Conservation (phyloP, 2,888 invertebrate genomes). For the Protophormia terraenovae region DNA sequence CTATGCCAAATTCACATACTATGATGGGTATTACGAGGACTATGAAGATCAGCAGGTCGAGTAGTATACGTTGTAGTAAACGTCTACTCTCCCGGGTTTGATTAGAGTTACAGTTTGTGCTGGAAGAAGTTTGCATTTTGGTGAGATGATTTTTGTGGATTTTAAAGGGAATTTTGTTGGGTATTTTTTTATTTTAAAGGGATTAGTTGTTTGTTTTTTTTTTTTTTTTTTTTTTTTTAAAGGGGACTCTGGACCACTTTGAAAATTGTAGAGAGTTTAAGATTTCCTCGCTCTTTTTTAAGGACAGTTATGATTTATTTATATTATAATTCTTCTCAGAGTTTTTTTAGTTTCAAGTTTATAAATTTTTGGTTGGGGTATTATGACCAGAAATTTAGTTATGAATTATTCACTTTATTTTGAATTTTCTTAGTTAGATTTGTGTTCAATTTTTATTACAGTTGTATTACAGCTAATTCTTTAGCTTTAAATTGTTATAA, state of each 20-base stretch:
- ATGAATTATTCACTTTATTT: too few species aligned
- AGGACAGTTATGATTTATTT: too few species aligned
- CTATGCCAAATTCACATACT: conserved; percentile 74
- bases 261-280: too few species aligned
- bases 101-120: neutral
- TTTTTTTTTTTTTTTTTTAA: neutral
- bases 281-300: too few species aligned
- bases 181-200: too few species aligned
- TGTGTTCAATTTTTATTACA: neutral
- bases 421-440: neutral
- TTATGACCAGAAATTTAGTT: too few species aligned
- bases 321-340: too few species aligned
- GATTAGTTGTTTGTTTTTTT: neutral
- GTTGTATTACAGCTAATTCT: neutral
- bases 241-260: too few species aligned
- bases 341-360: too few species aligned
- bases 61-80: conserved; percentile 69
- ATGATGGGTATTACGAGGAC: conserved; percentile 72
- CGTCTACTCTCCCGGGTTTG: conserved; percentile 62
- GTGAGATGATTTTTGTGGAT: too few species aligned
- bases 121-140: conserved; percentile 30
- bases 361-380: too few species aligned
- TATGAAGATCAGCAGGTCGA: conserved; percentile 73
- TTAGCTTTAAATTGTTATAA: neutral
- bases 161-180: too few species aligned